phyloP scores from a whole-genome alignment of 53 echinoderm and acorn worm genomes.

The Holothuria scabra region DNA sequence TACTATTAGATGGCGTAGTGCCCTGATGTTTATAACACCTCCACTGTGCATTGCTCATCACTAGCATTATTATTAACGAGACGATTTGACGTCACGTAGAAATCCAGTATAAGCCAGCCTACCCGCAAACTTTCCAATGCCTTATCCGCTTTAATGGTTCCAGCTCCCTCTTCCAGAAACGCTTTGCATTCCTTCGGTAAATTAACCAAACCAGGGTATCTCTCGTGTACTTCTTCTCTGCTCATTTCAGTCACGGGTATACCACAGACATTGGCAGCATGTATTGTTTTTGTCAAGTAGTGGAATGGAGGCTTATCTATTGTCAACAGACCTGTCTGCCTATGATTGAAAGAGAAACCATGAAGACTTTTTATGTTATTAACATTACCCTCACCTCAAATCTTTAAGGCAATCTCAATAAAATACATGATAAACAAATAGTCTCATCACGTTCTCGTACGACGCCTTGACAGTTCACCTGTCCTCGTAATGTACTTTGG shows the following conservation, averaged over 20 bases:
- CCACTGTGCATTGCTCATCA: no score
- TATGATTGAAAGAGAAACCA: neutral
- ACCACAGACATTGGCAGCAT: conserved; percentile 24
- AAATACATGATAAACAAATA: no score
- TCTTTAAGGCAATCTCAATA: no score
- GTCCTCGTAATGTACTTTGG: no score
- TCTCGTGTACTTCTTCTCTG: conserved; percentile 51
- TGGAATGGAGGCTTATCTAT: conserved; percentile 46
- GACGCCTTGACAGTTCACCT: no score
- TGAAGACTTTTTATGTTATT: no score
- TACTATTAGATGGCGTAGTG: no score
- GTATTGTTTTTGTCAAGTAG: neutral
- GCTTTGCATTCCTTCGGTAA: conserved; percentile 1
- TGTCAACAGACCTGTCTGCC: conserved; percentile 69
- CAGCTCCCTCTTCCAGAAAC: neutral
- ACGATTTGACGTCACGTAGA: no score
- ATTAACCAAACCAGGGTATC: conserved; percentile 52
- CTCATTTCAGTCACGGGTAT: conserved; percentile 51
- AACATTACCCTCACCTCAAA: no score
- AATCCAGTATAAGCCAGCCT: neutral
- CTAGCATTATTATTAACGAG: no score
- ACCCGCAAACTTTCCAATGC: conserved; percentile 25
- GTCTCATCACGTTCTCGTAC: no score
- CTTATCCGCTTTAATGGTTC: conserved; percentile 12
- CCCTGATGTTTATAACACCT: no score